Conservation (phyloP, 2,888 invertebrate species). For the Phoenoteleia sp. region DNA sequence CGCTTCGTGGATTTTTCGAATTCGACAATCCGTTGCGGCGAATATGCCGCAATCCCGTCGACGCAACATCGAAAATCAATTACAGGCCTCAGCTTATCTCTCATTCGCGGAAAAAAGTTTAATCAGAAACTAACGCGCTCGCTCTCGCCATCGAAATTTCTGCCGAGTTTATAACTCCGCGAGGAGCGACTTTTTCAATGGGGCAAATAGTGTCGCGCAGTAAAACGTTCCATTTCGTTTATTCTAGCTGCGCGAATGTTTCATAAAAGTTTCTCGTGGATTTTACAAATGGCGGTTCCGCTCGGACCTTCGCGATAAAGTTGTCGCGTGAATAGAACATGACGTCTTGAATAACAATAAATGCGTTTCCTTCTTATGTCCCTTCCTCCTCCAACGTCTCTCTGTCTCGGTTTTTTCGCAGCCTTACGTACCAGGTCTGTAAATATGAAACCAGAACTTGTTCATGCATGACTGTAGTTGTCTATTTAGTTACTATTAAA, state of each 20-base stretch:
- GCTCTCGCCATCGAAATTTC: constrained; percentile 1
- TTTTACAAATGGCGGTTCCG: constrained; percentile 45
- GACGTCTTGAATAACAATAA: constrained; percentile 55
- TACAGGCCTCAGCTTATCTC: constrained; percentile 19
- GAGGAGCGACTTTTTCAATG: constrained; percentile 43
- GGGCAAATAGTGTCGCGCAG: constrained; percentile 50
- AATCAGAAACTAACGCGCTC: constrained; percentile 41
- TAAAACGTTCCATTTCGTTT: constrained; percentile 61
- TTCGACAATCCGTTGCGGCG: constrained; percentile 20
- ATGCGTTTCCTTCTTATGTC: constrained; percentile 22
- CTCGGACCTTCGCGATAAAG: constrained; percentile 55
- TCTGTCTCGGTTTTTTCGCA: no score
- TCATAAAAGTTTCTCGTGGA: constrained; percentile 54
- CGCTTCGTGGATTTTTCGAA: constrained; percentile 29
- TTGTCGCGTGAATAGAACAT: constrained; percentile 40
- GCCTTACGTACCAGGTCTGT: no score
- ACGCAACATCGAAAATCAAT: constrained; percentile 51
- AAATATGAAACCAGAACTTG: no score
- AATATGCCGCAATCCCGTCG: constrained; percentile 31
- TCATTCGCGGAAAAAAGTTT: constrained; percentile 18
- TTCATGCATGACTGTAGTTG: no score
- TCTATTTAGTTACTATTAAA: no score
- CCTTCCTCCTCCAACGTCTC: not conserved
- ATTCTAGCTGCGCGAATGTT: constrained; percentile 51
- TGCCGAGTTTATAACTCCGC: constrained; percentile 44